A percentile compares a stretch with the other conserved stretches of the same genome.
phyloP scores from a whole-genome alignment of 2,888 invertebrate species.

The Philereme transversata region DNA sequence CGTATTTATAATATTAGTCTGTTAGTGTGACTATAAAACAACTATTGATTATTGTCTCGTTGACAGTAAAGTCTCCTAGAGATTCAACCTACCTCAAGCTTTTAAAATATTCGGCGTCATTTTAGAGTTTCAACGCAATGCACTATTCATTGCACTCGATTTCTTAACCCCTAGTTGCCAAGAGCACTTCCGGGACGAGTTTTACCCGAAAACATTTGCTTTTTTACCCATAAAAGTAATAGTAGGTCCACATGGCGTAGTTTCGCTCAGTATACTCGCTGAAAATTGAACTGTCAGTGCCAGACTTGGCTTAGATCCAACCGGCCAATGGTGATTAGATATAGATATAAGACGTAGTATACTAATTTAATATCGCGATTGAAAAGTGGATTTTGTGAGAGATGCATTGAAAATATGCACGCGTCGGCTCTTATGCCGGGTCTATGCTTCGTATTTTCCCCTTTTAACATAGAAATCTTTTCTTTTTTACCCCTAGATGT shows the following conservation, averaged over 20 bases:
- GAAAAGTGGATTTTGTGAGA: slow-evolving; percentile 2
- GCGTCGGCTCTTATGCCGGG: too few relatives aligned
- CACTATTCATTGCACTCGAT: background rate
- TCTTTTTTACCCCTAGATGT: too few relatives aligned
- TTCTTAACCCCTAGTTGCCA: background rate
- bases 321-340: slow-evolving; percentile 50
- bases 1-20: too few relatives aligned
- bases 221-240: slow-evolving; percentile 31
- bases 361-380: slow-evolving; percentile 21
- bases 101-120: background rate
- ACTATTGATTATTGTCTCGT: too few relatives aligned
- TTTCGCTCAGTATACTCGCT: slow-evolving; percentile 30
- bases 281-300: slow-evolving; percentile 62
- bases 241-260: slow-evolving; percentile 23
- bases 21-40: too few relatives aligned
- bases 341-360: slow-evolving; percentile 28
- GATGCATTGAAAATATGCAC: background rate
- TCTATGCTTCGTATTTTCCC: too few relatives aligned
- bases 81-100: background rate
- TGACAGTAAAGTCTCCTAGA: too few relatives aligned
- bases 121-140: too few relatives aligned
- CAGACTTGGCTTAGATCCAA: slow-evolving; percentile 56
- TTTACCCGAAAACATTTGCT: slow-evolving; percentile 20
- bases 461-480: too few relatives aligned
- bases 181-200: slow-evolving; percentile 13